Percentiles rank a stretch among this genome's conserved stretches.
phyloP scores from a whole-genome alignment of 2,113 vertebrate genomes.

The Malurus cyaneus region DNA sequence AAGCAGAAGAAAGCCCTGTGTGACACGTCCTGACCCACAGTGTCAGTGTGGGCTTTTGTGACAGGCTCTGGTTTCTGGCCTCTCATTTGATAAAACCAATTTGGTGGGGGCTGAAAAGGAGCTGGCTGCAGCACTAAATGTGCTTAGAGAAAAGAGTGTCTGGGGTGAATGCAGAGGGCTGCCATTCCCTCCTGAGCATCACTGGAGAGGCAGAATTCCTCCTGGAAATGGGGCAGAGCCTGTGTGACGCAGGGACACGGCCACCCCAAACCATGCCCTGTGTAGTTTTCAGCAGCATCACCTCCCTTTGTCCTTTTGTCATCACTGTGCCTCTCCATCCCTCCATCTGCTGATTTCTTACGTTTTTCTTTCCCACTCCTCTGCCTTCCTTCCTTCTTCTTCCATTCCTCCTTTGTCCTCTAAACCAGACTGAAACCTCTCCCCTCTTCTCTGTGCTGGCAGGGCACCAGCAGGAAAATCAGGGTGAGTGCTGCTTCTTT shows the following conservation, averaged over 20 bases:
- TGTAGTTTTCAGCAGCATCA: no score
- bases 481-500: neutral
- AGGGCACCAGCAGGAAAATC: neutral
- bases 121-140: conserved; percentile 23
- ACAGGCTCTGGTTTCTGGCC: conserved; percentile 60
- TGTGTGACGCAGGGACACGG: neutral
- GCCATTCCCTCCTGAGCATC: neutral
- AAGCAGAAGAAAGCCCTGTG: conserved; percentile 64
- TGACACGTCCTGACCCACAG: conserved; percentile 67
- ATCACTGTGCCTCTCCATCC: neutral
- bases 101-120: conserved; percentile 14
- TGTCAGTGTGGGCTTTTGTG: conserved; percentile 75
- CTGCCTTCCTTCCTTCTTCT: neutral
- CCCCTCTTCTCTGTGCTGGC: neutral
- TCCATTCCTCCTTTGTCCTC: neutral
- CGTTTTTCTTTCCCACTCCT: neutral
- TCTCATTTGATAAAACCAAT: conserved; percentile 74
- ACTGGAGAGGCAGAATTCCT: neutral
- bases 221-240: neutral
- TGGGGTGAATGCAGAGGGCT: neutral
- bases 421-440: neutral
- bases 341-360: neutral
- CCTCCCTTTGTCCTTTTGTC: neutral
- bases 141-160: conserved; percentile 27
- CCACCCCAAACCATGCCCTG: neutral